Conservation (phyloP, 2,113 vertebrate species). For the Cacatua alba region DNA sequence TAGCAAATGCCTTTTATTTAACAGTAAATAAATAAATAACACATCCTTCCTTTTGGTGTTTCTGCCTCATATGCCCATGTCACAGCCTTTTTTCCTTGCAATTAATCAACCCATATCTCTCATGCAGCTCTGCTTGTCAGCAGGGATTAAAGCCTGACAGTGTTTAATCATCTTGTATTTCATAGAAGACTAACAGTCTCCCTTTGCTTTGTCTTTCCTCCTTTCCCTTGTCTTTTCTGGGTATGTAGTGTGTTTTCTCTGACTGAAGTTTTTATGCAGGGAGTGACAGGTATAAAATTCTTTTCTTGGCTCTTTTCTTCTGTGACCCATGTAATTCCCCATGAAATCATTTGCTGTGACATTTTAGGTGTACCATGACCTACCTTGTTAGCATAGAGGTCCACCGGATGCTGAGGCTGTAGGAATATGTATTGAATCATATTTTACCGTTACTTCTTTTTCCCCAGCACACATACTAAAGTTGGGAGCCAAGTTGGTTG, state of each 20-base stretch:
- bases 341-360: slow-evolving; percentile 55
- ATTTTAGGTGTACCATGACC: slow-evolving; percentile 35
- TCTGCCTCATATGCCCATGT: slow-evolving; percentile 32
- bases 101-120: slow-evolving; percentile 58
- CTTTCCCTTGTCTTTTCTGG: slow-evolving; percentile 18
- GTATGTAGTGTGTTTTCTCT: not conserved
- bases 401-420: not conserved
- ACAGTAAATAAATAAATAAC: slow-evolving; percentile 19
- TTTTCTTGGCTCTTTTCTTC: slow-evolving; percentile 26
- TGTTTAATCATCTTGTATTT: slow-evolving; percentile 66
- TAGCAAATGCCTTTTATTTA: slow-evolving; percentile 5
- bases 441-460: not conserved
- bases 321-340: slow-evolving; percentile 36
- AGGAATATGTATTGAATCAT: not conserved
- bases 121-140: slow-evolving; percentile 38
- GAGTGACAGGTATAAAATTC: slow-evolving; percentile 35
- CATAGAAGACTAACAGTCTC: slow-evolving; percentile 37
- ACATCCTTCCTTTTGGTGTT: slow-evolving; percentile 22
- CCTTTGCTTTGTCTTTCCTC: slow-evolving; percentile 23
- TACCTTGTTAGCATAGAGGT: slow-evolving; percentile 37
- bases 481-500: not conserved
- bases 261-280: slow-evolving; percentile 15
- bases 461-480: not conserved
- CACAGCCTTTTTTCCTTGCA: slow-evolving; percentile 42
- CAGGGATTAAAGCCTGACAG: slow-evolving; percentile 57